phyloP scores from a whole-genome alignment of 2,888 invertebrate species.

The Portevinia maculata region DNA sequence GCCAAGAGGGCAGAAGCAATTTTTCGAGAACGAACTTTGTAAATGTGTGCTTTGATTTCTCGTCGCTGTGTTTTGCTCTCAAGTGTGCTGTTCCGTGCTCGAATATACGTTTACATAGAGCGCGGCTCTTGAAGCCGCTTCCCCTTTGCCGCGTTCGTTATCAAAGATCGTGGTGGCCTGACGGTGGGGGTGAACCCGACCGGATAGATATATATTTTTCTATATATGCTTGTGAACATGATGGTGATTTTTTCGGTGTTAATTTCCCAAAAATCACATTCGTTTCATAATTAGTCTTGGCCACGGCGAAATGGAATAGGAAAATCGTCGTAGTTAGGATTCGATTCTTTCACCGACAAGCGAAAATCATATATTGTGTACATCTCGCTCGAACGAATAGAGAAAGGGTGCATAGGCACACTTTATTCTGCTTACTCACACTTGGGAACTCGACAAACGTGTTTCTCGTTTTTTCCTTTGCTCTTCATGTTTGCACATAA shows the following conservation, averaged over 20 bases:
- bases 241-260: conserved; percentile 28
- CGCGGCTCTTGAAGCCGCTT: conserved; percentile 34
- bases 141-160: conserved; percentile 49
- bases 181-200: conserved; percentile 25
- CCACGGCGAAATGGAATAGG: conserved; percentile 37
- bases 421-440: conserved; percentile 26
- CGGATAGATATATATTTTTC: not conserved
- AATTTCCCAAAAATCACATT: conserved; percentile 49
- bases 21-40: conserved; percentile 59
- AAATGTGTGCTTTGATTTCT: conserved; percentile 50
- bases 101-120: conserved; percentile 39
- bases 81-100: conserved; percentile 51
- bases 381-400: conserved; percentile 25
- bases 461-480: conserved; percentile 38
- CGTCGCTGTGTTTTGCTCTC: conserved; percentile 59
- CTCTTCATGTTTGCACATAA: conserved; percentile 50
- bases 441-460: conserved; percentile 38
- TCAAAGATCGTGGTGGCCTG: conserved; percentile 20
- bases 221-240: conserved; percentile 13
- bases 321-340: conserved; percentile 35
- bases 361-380: conserved; percentile 20
- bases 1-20: conserved; percentile 47
- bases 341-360: conserved; percentile 10
- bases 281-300: conserved; percentile 45
- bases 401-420: conserved; percentile 44